Percentiles rank a stretch among this genome's conserved stretches.
Conservation (phyloP, 2,113 vertebrate species). For the Alosa alosa region DNA sequence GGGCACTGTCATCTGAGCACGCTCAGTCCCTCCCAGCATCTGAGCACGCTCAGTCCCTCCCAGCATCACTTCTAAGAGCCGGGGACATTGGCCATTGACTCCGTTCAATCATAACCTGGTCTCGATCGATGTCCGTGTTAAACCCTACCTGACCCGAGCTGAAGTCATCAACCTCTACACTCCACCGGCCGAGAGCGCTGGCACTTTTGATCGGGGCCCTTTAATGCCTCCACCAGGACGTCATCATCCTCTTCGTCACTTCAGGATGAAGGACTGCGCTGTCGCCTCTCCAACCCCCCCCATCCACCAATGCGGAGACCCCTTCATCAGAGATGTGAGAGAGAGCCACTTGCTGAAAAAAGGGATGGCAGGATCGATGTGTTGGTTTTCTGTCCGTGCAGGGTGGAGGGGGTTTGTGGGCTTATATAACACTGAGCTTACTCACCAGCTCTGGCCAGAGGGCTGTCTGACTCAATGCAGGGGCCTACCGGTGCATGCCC, state of each 20-base stretch:
- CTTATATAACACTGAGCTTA: conserved; percentile 1
- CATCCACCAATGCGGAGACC: neutral
- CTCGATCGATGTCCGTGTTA: neutral
- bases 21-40: neutral
- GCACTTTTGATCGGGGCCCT: neutral
- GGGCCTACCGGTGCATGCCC: neutral
- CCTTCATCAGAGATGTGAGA: neutral
- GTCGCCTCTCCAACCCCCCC: neutral
- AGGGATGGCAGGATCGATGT: neutral
- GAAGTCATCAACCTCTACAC: neutral
- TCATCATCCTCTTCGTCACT: neutral
- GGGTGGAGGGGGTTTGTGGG: neutral
- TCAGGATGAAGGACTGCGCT: neutral
- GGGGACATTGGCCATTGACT: neutral
- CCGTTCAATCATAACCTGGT: neutral
- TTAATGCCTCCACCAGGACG: neutral
- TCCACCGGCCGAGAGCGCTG: neutral
- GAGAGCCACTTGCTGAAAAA: neutral
- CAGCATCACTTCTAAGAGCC: neutral
- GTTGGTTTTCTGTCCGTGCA: neutral
- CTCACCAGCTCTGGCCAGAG: neutral
- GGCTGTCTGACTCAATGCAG: conserved; percentile 1
- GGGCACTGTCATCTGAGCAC: neutral
- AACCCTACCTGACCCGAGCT: neutral
- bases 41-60: neutral